Conservation (phyloP, 2,113 vertebrate species). For the Ctenomys sociabilis region DNA sequence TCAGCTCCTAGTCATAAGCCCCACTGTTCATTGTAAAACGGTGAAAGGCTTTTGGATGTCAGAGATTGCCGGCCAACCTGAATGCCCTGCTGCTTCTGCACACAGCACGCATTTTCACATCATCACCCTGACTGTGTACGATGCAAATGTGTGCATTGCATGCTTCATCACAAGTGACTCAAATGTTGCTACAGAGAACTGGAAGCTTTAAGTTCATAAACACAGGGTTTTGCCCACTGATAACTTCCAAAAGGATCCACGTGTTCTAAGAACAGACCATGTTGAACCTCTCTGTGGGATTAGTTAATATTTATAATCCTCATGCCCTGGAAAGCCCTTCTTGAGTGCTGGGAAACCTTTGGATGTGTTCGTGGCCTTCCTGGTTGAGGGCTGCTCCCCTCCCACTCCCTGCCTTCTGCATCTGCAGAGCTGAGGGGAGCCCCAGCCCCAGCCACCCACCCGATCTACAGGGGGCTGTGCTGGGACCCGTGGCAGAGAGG, state of each 20-base stretch:
- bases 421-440: background rate
- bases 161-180: background rate
- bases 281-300: background rate
- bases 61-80: background rate
- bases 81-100: background rate
- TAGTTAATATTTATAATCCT: background rate
- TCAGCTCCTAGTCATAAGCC: background rate
- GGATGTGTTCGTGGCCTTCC: background rate
- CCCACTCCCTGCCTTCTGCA: background rate
- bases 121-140: background rate
- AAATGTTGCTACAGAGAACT: background rate
- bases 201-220: background rate
- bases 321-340: background rate
- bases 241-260: background rate
- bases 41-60: background rate
- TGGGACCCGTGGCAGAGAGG: background rate
- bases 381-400: background rate
- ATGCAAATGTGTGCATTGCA: background rate
- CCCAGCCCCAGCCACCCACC: rapidly evolving
- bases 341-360: background rate
- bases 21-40: background rate
- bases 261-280: background rate
- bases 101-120: background rate
- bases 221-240: background rate
- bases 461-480: background rate